Conservation (phyloP, 2,113 vertebrate species). For the Phainopepla nitens region DNA sequence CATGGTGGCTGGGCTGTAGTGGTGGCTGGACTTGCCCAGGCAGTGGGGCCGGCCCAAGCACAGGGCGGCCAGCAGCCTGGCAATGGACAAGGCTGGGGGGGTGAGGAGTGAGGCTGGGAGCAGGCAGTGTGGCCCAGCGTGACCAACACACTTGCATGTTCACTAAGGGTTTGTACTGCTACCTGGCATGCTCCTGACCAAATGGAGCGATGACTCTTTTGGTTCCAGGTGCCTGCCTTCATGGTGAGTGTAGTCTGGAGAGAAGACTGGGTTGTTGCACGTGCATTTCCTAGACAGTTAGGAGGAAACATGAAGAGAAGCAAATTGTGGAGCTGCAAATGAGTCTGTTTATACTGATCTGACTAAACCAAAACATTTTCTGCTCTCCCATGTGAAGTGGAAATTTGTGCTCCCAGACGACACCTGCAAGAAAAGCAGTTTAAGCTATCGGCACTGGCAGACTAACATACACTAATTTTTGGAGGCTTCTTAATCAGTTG, state of each 20-base stretch:
- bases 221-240: not conserved
- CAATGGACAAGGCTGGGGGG: accelerated
- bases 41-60: accelerated
- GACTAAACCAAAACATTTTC: not conserved
- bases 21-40: accelerated
- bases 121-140: accelerated
- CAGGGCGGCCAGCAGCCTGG: accelerated
- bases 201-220: not conserved
- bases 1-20: accelerated
- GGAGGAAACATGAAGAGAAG: not conserved
- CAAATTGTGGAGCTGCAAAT: not conserved
- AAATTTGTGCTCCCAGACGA: not conserved
- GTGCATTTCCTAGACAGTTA: not conserved
- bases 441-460: not conserved
- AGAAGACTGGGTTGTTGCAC: accelerated
- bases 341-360: not conserved
- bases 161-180: not conserved
- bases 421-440: not conserved
- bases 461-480: not conserved
- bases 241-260: not conserved
- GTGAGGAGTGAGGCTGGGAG: accelerated
- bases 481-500: not conserved
- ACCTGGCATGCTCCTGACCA: accelerated
- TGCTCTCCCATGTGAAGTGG: not conserved
- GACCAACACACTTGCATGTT: not conserved